A percentile compares a stretch with the other conserved stretches of the same genome.
Evolutionary conservation across 2,888 invertebrate species (phyloP).

Genomic region (Portevinia maculata): DNA sequence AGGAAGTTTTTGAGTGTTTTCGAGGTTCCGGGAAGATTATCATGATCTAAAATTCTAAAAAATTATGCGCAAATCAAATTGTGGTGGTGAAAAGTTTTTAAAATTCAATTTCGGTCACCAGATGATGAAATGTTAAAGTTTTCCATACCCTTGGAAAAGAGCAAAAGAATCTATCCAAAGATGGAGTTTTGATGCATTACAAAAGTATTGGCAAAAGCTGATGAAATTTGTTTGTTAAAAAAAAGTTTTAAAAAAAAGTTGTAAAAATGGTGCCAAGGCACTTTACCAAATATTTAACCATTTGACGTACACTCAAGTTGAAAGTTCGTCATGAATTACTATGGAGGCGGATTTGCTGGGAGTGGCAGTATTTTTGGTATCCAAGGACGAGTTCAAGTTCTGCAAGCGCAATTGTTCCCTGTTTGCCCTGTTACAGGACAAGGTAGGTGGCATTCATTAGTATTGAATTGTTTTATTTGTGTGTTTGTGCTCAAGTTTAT

Average conservation of each 20-base stretch:
- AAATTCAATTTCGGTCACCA: slow-evolving; percentile 1
- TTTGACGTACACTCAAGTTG: slow-evolving; percentile 30
- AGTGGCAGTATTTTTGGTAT: slow-evolving; percentile 69
- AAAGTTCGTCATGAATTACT: slow-evolving; percentile 60
- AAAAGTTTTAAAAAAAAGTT: neutral
- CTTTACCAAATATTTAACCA: slow-evolving; percentile 3
- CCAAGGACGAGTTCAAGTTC: slow-evolving; percentile 80
- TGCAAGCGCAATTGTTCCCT: slow-evolving; percentile 83
- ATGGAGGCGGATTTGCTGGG: slow-evolving; percentile 52
- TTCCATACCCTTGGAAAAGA: slow-evolving; percentile 8
- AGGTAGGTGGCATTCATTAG: slow-evolving; percentile 36
- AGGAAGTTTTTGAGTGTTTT: slow-evolving; percentile 25
- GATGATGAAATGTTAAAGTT: slow-evolving; percentile 35
- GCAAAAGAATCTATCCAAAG: slow-evolving; percentile 14
- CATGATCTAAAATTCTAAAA: slow-evolving; percentile 47
- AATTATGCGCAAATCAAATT: slow-evolving; percentile 37
- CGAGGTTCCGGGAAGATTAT: slow-evolving; percentile 18
- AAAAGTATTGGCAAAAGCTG: slow-evolving; percentile 10
- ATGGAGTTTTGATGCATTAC: slow-evolving; percentile 28
- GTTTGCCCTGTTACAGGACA: slow-evolving; percentile 80
- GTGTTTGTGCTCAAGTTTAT: neutral
- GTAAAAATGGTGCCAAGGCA: slow-evolving; percentile 47
- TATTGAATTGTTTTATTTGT: neutral
- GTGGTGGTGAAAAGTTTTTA: slow-evolving; percentile 51
- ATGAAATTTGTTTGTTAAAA: slow-evolving; percentile 6